Base-by-base conservation (phyloP, 2,113 vertebrate genomes). In the Scomber colias region DNA sequence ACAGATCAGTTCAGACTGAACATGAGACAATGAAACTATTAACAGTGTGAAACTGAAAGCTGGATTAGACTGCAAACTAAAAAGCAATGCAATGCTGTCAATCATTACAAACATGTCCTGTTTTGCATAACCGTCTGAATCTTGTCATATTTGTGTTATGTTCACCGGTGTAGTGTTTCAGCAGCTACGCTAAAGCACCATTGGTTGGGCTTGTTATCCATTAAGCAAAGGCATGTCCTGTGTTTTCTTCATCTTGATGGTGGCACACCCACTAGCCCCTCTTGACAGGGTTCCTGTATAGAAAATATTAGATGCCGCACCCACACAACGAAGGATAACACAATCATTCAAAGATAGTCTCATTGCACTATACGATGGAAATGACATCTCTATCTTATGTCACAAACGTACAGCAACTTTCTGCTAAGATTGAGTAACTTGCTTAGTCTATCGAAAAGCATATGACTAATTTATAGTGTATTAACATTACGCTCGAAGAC, bases 241-340 rank as follows among this genome's bases (percentile, higher is more conserved):
- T 13, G 5, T 44, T 45, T 14, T 50, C n/a, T 11, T 44, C 2
- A 11, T 12, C 19, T 24, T 19, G 62, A 50, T 16, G 31, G 9
- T 3, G 68, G 44, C 53, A 77, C 85, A 48, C 83, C 85, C 79
- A 51, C 19, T 12, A 55, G 3, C 21, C 27, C 12, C 9, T 16
- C 17, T 16, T n/a, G 13, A 57, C 54, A 51, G 6, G 11, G 60
- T 71, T 81, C 77, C 74, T 77, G 51, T 49, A 2, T 8, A 55
- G 51, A n/a, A 49, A 24, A 17, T 4, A 49, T 40, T 13, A 1
- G 27, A 11, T 5, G 61, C 57, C 77, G 14, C 75, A 85, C 55
- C 77, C 60, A 24, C 1, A 56, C 0, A 5, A 21, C 16, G 3
- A 17, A 0, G 65, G 3, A 13, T 11, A 5, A 48, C 16, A 46